Evolutionary conservation across 2,888 invertebrate genomes (phyloP).

Genomic region (Piscicola geometra): DNA sequence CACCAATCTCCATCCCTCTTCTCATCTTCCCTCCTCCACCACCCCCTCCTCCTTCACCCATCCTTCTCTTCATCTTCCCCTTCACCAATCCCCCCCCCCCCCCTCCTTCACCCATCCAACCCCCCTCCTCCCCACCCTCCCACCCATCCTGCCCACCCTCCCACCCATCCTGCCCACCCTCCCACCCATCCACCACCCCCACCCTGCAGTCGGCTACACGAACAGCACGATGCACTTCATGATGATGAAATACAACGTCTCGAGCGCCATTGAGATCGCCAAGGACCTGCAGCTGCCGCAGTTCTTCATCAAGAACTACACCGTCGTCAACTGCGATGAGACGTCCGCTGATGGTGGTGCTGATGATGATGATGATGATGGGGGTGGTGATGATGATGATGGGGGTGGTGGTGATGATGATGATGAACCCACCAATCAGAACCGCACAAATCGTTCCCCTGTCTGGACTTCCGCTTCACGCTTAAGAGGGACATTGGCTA

Average conservation of each 20-base stretch:
- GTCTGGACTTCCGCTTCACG: slow-evolving; percentile 43
- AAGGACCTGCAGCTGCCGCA: slow-evolving; percentile 44
- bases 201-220: slow-evolving; percentile 43
- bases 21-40: background rate
- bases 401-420: no score
- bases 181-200: background rate
- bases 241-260: slow-evolving; percentile 23
- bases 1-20: slow-evolving; percentile 7
- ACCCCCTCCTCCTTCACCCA: background rate
- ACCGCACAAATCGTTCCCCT: slow-evolving; percentile 41
- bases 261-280: slow-evolving; percentile 32
- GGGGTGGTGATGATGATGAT: slow-evolving; percentile 45
- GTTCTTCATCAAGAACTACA: slow-evolving; percentile 42
- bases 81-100: no score
- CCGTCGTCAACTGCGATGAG: slow-evolving; percentile 44
- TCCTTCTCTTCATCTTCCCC: no score
- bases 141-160: no score
- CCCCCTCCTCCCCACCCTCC: no score
- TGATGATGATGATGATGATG: no score
- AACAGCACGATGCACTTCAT: slow-evolving; percentile 42
- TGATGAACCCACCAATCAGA: no score
- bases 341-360: slow-evolving; percentile 38
- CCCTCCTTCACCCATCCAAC: no score
- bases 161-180: no score
- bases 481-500: slow-evolving; percentile 44